Conservation (phyloP, 2,113 vertebrate genomes). For the Eurystomus gularis region DNA sequence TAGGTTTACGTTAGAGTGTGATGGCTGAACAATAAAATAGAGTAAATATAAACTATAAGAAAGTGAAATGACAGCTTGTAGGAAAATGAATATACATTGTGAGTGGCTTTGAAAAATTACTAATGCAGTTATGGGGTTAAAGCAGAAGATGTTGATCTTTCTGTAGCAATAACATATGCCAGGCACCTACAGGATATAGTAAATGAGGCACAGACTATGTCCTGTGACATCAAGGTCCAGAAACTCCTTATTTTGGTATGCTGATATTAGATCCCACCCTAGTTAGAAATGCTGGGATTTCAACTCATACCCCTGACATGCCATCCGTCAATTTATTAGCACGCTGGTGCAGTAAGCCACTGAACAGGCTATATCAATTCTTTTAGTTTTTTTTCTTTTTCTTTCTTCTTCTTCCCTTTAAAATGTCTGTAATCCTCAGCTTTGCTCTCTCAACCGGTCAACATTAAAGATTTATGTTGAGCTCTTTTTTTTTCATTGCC, state of each 20-base stretch:
- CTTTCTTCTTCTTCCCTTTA: constrained; percentile 61
- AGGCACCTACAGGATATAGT: constrained; percentile 45
- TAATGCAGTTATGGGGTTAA: constrained; percentile 63
- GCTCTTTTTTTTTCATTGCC: constrained; percentile 78
- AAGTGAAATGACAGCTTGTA: constrained; percentile 54
- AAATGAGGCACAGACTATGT: constrained; percentile 65
- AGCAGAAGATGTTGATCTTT: constrained; percentile 57
- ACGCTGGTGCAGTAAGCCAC: constrained; percentile 78
- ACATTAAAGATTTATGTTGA: constrained; percentile 92
- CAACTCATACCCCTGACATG: constrained; percentile 74
- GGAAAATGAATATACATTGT: constrained; percentile 14
- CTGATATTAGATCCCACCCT: constrained; percentile 71
- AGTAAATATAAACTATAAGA: constrained; percentile 28
- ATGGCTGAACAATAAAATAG: not conserved
- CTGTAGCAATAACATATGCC: constrained; percentile 58
- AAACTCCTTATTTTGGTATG: constrained; percentile 75
- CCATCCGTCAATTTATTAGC: constrained; percentile 86
- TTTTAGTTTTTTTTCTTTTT: constrained; percentile 38
- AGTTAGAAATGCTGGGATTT: constrained; percentile 79
- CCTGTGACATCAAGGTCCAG: constrained; percentile 74
- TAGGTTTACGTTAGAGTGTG: constrained; percentile 29
- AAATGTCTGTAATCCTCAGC: constrained; percentile 84
- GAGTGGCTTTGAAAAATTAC: constrained; percentile 56
- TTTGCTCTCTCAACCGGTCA: constrained; percentile 82
- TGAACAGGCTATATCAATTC: constrained; percentile 78